These are phyloP conservation scores for Rhinolophus ferrumequinum DNA, from an alignment of 2,113 vertebrate genomes.

Conservation along the genomic window DNA sequence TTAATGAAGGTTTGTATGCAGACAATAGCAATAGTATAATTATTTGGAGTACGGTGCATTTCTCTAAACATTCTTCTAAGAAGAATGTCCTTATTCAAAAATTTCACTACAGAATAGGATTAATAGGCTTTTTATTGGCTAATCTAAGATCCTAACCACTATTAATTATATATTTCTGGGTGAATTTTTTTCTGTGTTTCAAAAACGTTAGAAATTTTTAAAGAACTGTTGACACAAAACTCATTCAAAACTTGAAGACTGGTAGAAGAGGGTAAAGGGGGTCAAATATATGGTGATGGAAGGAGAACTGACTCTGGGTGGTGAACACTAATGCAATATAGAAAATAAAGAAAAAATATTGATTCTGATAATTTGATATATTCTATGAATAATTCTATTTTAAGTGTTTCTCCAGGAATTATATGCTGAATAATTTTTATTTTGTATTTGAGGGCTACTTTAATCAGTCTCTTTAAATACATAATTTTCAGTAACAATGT, in stretches of 20 bases:
- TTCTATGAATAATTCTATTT: neutral
- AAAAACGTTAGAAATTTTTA: neutral
- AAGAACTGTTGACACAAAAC: neutral
- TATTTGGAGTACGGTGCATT: neutral
- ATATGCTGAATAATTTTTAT: neutral
- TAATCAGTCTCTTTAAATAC: slow-evolving; percentile 31
- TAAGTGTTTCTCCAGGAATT: slow-evolving; percentile 43
- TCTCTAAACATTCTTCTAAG: slow-evolving; percentile 7
- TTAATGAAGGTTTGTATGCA: neutral
- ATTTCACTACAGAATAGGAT: neutral
- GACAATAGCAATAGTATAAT: neutral
- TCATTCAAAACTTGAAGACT: neutral
- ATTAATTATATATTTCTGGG: neutral
- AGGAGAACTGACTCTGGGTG: no score
- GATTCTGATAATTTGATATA: no score
- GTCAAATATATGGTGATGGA: no score
- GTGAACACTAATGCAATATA: no score
- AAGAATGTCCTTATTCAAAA: neutral
- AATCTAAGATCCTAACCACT: neutral
- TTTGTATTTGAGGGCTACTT: neutral
- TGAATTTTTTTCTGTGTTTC: neutral
- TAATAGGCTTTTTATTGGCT: neutral
- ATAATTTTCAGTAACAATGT: slow-evolving; percentile 21
- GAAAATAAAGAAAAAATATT: no score
- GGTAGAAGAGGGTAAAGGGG: no score